Base-by-base conservation (phyloP, 2,113 vertebrate genomes). In the Podarcis cretensis region DNA sequence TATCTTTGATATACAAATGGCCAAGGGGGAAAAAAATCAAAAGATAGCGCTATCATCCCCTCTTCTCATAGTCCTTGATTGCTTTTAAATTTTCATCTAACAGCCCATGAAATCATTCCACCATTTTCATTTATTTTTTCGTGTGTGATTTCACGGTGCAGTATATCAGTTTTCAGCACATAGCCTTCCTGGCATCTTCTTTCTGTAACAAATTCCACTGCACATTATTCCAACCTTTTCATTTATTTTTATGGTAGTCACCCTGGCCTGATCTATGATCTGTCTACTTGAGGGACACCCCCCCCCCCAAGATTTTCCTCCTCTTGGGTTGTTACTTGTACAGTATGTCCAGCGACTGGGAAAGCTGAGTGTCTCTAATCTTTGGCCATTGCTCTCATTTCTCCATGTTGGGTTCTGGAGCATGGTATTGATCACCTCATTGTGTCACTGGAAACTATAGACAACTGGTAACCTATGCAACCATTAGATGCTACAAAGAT, bases 81-180 rank as follows among this genome's bases (percentile, higher is more conserved):
- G 90, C 89, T 93, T 93, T 95, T 91, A 91, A 84, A 84, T 90
- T 87, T 93, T 86, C 87, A 78, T 89, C 89, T 86, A 94, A 92
- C 94, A 92, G 78, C 43, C 93, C 4, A 54, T 87, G 92, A 92
- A 90, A 94, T 92, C 83, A 87, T 91, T 92, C 89, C 88, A 88
- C 91, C 86, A 69, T 92, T 96, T 92, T 92, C 87, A 93, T 96
- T 95, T 94, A 94, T 92, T 54, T 92, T 94, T 84, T 88, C 91
- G 37, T 89, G 74, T 89, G 84, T 76, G 90, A 94, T 94, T 95
- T 92, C 93, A 94, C 93, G 88, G 92, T 88, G 89, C 30, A 90
- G 83, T 85, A 16, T 88, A 95, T 93, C 95, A 89, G 92, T 91
- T 93, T 91, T 94, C 90, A 85, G 87, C 94, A 94, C 93, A 94